Evolutionary conservation across 2,113 vertebrate genomes (phyloP).

Genomic region (Epinephelus lanceolatus): DNA sequence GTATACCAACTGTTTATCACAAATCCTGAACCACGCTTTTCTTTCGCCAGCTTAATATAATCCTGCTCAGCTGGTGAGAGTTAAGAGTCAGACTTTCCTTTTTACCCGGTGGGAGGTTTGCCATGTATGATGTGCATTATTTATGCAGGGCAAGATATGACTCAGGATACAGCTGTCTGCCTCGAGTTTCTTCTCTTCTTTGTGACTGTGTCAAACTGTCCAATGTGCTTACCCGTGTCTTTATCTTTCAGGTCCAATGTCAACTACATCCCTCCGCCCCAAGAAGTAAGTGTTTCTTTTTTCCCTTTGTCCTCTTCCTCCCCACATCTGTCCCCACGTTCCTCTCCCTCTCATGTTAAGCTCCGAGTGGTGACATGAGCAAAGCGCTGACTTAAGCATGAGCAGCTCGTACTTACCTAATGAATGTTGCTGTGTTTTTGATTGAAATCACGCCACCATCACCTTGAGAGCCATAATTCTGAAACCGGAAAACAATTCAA

Average conservation of each 20-base stretch:
- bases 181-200: conserved; percentile 30
- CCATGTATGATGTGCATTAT: conserved; percentile 65
- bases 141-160: conserved; percentile 55
- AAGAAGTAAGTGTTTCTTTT: conserved; percentile 79
- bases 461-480: not conserved
- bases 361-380: not conserved
- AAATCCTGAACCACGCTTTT: not conserved
- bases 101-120: conserved; percentile 31
- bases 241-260: conserved; percentile 80
- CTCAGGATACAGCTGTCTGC: conserved; percentile 64
- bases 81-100: conserved; percentile 23
- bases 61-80: not conserved
- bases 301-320: not conserved
- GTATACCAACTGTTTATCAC: not conserved
- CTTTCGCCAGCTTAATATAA: not conserved
- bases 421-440: not conserved
- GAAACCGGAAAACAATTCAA: not conserved
- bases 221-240: conserved; percentile 33
- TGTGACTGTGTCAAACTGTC: conserved; percentile 50
- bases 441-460: not conserved
- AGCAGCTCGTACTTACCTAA: conserved; percentile 1
- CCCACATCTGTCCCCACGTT: too few relatives aligned
- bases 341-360: not conserved
- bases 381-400: conserved; percentile 20
- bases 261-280: conserved; percentile 82